Evolutionary conservation across 2,113 vertebrate species (phyloP).

Genomic region (Chlorodrepanis virens): DNA sequence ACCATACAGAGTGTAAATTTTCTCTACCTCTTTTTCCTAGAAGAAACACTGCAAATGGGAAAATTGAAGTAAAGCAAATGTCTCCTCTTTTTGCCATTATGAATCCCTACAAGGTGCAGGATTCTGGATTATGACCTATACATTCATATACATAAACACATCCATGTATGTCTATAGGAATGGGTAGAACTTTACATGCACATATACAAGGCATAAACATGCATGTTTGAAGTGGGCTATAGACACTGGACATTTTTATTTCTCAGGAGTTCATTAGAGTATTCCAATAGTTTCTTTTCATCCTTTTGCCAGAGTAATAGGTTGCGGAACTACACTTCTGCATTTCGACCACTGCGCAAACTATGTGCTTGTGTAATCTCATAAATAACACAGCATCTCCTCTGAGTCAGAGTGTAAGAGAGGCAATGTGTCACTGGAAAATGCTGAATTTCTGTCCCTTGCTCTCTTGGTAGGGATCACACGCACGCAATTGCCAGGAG

Average conservation of each 20-base stretch:
- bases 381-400: neutral
- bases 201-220: neutral
- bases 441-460: neutral
- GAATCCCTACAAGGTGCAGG: neutral
- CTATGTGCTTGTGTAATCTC: neutral
- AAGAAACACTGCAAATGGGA: neutral
- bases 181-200: neutral
- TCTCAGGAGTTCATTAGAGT: neutral
- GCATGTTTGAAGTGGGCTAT: neutral
- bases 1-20: neutral
- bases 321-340: neutral
- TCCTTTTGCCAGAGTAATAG: neutral
- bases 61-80: neutral
- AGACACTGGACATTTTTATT: neutral
- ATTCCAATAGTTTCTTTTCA: neutral
- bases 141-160: rapidly evolving
- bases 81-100: neutral
- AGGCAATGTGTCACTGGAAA: neutral
- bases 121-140: neutral
- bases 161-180: rapidly evolving
- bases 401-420: neutral
- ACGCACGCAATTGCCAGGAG: rapidly evolving
- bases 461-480: neutral
- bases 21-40: neutral
- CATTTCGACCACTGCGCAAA: neutral